phyloP scores from a whole-genome alignment of 1,140 invertebrate species.

The Camponotus pennsylvanicus region DNA sequence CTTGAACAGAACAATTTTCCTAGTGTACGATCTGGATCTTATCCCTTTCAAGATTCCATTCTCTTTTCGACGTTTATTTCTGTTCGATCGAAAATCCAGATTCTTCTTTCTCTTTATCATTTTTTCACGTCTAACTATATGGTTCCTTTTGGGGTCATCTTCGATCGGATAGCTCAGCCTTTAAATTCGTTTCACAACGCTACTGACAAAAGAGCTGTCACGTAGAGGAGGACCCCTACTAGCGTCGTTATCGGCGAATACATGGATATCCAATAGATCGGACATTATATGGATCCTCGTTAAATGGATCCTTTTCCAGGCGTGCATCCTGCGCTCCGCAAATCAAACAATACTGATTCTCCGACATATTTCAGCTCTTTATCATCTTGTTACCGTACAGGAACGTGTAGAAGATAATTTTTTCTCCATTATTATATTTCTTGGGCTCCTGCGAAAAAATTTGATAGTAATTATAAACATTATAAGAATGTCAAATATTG shows the following conservation, averaged over 20 bases:
- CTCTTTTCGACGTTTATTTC: neutral
- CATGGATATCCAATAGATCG: slow-evolving; percentile 19
- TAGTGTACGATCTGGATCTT: neutral
- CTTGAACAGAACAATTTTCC: neutral
- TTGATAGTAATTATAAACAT: neutral
- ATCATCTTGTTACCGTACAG: neutral
- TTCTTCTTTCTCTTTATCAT: neutral
- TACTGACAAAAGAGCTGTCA: slow-evolving; percentile 13
- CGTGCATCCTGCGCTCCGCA: slow-evolving; percentile 1
- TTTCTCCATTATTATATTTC: neutral
- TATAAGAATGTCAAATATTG: neutral
- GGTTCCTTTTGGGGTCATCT: neutral
- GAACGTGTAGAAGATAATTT: neutral
- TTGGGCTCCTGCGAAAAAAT: neutral
- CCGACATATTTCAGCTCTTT: slow-evolving; percentile 28
- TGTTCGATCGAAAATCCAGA: slow-evolving; percentile 7
- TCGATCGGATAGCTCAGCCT: neutral
- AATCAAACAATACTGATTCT: slow-evolving; percentile 18
- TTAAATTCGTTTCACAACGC: slow-evolving; percentile 21
- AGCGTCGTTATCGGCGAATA: slow-evolving; percentile 19
- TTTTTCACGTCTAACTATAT: neutral
- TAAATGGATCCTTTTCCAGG: slow-evolving; percentile 10
- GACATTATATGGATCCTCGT: slow-evolving; percentile 45
- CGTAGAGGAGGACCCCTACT: slow-evolving; percentile 2
- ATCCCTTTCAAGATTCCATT: neutral